These are phyloP conservation scores for Drosophila pallidifrons DNA, from an alignment of 1,140 invertebrate genomes.

Conservation along the genomic window DNA sequence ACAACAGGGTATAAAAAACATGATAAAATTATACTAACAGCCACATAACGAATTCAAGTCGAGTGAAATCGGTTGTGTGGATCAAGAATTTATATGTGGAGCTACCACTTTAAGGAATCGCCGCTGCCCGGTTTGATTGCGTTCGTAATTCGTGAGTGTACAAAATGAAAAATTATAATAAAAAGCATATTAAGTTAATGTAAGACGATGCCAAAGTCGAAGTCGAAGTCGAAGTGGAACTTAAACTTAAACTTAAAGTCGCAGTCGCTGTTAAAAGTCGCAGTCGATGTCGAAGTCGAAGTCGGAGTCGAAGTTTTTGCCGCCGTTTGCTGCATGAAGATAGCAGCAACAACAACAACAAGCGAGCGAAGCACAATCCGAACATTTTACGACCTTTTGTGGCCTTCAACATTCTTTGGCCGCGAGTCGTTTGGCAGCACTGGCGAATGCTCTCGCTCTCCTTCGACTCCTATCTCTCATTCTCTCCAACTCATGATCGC, in stretches of 20 bases:
- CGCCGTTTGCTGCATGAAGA: slow-evolving; percentile 27
- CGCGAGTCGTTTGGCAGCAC: slow-evolving; percentile 47
- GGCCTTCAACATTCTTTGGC: slow-evolving; percentile 71
- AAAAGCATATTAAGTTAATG: slow-evolving; percentile 43
- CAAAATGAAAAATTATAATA: slow-evolving; percentile 18
- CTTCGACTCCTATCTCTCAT: not conserved
- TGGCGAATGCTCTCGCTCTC: slow-evolving; percentile 22
- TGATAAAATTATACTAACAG: too few species aligned
- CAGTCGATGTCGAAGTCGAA: slow-evolving; percentile 21
- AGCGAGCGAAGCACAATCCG: slow-evolving; percentile 17
- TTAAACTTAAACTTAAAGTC: not conserved
- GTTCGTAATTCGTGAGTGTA: slow-evolving; percentile 6
- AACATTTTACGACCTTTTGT: slow-evolving; percentile 59
- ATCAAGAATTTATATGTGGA: slow-evolving; percentile 11
- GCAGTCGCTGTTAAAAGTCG: not conserved
- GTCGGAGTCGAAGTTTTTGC: slow-evolving; percentile 2
- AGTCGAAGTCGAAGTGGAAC: slow-evolving; percentile 6
- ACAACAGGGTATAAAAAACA: not conserved
- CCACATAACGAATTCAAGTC: not conserved
- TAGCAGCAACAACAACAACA: not conserved
- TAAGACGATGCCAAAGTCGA: slow-evolving; percentile 40
- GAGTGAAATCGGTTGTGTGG: not conserved
- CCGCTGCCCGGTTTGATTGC: not conserved
- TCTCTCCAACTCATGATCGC: not conserved
- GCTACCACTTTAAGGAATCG: not conserved